phyloP scores from a whole-genome alignment of 2,888 invertebrate species.

The Pteria penguin region DNA sequence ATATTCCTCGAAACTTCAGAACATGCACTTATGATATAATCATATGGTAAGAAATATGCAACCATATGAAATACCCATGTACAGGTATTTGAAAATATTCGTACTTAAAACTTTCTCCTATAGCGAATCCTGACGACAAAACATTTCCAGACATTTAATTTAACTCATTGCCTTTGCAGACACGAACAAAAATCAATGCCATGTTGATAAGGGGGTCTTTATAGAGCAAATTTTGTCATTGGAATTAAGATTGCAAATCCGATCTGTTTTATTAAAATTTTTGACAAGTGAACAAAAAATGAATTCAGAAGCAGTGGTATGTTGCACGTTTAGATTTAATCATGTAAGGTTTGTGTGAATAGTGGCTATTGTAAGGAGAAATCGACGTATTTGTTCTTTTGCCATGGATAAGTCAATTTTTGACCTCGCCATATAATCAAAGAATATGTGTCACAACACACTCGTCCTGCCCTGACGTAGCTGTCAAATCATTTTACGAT shows the following conservation, averaged over 20 bases:
- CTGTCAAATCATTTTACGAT: neutral
- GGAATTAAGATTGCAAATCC: neutral
- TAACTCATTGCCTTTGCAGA: too few relatives aligned
- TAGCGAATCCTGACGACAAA: too few relatives aligned
- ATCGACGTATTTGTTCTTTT: neutral
- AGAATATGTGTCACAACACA: neutral
- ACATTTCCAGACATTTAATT: too few relatives aligned
- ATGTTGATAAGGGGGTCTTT: neutral
- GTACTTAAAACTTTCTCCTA: too few relatives aligned
- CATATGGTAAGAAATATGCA: too few relatives aligned
- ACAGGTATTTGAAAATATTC: too few relatives aligned
- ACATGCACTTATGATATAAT: too few relatives aligned
- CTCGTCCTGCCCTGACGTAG: neutral
- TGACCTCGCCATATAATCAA: neutral
- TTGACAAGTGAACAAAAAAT: conserved; percentile 11
- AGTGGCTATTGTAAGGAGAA: neutral
- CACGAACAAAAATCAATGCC: neutral
- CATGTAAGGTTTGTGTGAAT: neutral
- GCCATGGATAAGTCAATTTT: neutral
- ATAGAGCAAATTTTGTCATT: neutral
- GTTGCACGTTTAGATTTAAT: neutral
- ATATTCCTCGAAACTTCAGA: too few relatives aligned
- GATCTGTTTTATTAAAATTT: conserved; percentile 1
- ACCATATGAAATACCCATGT: too few relatives aligned
- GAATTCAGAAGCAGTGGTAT: neutral